Evolutionary conservation across 2,797 vertebrate genomes (phyloP).

Genomic region (Oreortyx pictus): DNA sequence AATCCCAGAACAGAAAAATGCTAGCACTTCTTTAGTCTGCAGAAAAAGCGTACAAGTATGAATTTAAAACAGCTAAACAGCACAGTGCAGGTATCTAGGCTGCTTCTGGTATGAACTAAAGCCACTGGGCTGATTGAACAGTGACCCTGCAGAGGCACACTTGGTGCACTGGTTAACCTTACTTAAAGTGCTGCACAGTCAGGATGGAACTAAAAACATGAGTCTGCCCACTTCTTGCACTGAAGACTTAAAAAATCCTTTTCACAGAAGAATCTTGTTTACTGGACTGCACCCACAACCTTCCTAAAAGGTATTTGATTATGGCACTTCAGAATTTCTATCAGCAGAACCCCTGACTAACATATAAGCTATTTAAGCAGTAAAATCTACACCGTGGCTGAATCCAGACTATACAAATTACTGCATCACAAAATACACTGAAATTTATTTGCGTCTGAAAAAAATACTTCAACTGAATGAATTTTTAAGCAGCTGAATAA

Average conservation of each 20-base stretch:
- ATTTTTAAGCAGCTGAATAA: constrained; percentile 10
- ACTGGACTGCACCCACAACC: constrained; percentile 77
- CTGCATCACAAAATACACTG: constrained; percentile 61
- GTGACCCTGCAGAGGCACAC: constrained; percentile 73
- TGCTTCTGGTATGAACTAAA: constrained; percentile 78
- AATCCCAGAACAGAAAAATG: constrained; percentile 9
- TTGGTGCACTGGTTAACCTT: constrained; percentile 71
- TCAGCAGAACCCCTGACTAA: constrained; percentile 75
- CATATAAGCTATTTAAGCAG: constrained; percentile 77
- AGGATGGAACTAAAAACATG: constrained; percentile 77
- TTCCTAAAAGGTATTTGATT: constrained; percentile 76
- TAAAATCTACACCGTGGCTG: constrained; percentile 83
- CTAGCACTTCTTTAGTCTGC: background rate
- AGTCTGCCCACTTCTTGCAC: constrained; percentile 76
- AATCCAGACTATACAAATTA: constrained; percentile 90
- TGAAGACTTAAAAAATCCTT: constrained; percentile 67
- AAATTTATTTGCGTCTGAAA: constrained; percentile 50
- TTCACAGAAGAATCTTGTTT: constrained; percentile 80
- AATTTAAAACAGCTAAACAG: constrained; percentile 73
- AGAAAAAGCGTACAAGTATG: constrained; percentile 48
- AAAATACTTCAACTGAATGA: constrained; percentile 48
- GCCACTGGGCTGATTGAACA: constrained; percentile 74
- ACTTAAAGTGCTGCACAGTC: constrained; percentile 69
- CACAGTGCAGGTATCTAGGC: constrained; percentile 76
- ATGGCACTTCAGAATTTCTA: constrained; percentile 72